phyloP scores from a whole-genome alignment of 2,113 vertebrate species.

The Malurus cyaneus region DNA sequence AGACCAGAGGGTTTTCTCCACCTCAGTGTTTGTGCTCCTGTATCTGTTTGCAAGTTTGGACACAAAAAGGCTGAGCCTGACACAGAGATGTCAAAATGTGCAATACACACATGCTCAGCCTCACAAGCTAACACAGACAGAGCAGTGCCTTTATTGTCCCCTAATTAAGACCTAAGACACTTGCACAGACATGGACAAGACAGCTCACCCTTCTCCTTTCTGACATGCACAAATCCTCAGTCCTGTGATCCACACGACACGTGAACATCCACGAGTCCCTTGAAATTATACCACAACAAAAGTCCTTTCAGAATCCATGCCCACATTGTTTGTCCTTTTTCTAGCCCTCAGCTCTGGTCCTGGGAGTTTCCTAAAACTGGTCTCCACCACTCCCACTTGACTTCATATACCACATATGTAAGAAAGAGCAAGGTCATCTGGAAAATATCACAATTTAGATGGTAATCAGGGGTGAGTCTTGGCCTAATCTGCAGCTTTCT shows the following conservation, averaged over 20 bases:
- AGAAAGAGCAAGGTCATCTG: background rate
- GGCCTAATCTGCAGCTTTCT: background rate
- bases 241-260: background rate
- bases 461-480: background rate
- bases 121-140: background rate
- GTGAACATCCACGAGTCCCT: fast-evolving
- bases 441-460: background rate
- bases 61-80: background rate
- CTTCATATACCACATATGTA: background rate
- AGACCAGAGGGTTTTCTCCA: background rate
- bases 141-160: background rate
- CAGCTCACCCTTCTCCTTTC: background rate
- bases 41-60: background rate
- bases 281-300: fast-evolving
- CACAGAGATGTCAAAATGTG: background rate
- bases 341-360: background rate
- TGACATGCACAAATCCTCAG: fast-evolving
- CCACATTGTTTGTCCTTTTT: background rate
- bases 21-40: background rate
- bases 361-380: background rate
- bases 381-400: background rate
- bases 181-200: background rate
- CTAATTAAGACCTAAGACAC: fast-evolving
- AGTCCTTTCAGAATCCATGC: background rate
- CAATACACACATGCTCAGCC: background rate